Base-by-base conservation (phyloP, 2,888 invertebrate species). In the Brachynemurus nebulosus region DNA sequence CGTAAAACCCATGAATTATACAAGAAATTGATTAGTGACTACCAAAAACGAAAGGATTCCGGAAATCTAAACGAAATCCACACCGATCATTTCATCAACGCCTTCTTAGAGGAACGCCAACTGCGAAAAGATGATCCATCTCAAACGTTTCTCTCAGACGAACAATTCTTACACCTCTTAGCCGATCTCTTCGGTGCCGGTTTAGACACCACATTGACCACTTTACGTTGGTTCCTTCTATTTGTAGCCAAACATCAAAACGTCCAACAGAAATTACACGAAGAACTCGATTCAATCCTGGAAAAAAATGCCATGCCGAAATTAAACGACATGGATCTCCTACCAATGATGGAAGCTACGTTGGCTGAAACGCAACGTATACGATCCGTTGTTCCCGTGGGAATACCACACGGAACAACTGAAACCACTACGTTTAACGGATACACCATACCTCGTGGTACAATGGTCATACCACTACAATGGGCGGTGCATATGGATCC, bases 161-260 rank as follows among this genome's bases (percentile, higher is more conserved):
- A 73, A 43, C 89, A 91, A 57, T 66, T 86, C 56, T 64, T 76
- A 52, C 84, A 80, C 59, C 66, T 89, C 20, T 59, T 89, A 47
- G 83, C 83, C 3, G 91, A 91, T 62, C 67, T 90, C 57, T 86
- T 86, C 57, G 88, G 89, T 1, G 90, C 90, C 11, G 86, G 88
- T 4, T 71, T 86, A 41, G 91, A 91, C 54, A 90, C 91, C 0
- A 82, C 86, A 0, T 64, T 85, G 45, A 76, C 81, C 0, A 85
- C 88, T 0, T 57, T 90, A 21, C 70, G 83, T 21, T 91, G 91
- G 91, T 80, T 84, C 54, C 61, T 90, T 12, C 66, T 90, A 14
- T 85, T 77, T 52, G 72, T 91, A 72, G 81, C 86, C 1, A 64
- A 72, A 33, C 61, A 84, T 62, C 76, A 74, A 2, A 66, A 73